Base-by-base conservation (phyloP, 2,113 vertebrate genomes). In the Oreocharis arfaki region DNA sequence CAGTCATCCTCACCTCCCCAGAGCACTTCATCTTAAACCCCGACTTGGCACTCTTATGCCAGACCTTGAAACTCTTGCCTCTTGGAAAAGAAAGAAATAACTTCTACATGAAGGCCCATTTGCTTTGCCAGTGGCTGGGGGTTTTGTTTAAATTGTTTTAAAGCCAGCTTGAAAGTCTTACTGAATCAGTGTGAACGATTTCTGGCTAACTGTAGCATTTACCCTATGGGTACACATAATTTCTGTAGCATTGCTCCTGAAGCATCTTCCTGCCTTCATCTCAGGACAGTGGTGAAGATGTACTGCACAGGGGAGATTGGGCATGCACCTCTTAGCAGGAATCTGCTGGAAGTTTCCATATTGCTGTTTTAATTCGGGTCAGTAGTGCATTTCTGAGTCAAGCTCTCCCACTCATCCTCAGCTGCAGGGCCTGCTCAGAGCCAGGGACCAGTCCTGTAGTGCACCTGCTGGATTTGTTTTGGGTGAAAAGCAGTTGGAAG, bases 1-100 rank as follows among this genome's bases (percentile, higher is more conserved):
- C 17, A 3, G 26, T n/a, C 65, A 33, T 63, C 56, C 9, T 1
- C 52, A 55, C 26, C 35, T 80, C 30, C 70, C 69, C 49, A 10
- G 61, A 49, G 52, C 0, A 0, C 74, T 65, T 75, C 26, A 8
- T 75, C 65, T 28, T 46, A 20, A 80, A 52, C 37, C 27, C 9
- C 0, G 1, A 3, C 33, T 46, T 32, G 26, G 35, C 0, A 0
- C 16, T 35, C 19, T 63, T 18, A 22, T 71, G 28, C 27, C 28
- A 33, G 68, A 59, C 42, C 21, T 90, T 85, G 70, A 39, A 24
- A 32, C 33, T 44, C 32, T 9, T 91, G 10, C 16, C 65, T 17
- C 27, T 47, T 71, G 13, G 47, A 37, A 77, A 32, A 64, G 30
- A 53, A 74, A 60, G 13, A 78, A 56, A 19, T 19, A 32, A 13